Conservation (phyloP, 2,113 vertebrate genomes). For the Colius striatus region DNA sequence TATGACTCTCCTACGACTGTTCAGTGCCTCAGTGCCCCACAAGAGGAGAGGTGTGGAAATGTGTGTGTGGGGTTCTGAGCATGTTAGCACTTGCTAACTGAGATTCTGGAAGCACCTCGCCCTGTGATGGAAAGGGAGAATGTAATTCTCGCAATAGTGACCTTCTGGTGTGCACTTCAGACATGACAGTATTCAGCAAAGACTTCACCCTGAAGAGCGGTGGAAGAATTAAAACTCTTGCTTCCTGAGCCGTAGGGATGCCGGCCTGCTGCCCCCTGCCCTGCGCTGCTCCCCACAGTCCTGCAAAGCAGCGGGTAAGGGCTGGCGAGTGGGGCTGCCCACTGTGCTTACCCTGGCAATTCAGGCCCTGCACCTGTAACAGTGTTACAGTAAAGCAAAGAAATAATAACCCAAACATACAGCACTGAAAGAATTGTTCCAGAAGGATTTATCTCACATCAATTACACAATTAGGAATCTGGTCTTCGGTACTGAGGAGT, state of each 20-base stretch:
- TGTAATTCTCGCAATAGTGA: accelerated
- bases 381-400: not conserved
- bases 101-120: not conserved
- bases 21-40: not conserved
- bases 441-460: conserved; percentile 55
- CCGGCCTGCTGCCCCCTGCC: not conserved
- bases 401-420: not conserved
- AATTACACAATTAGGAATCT: conserved; percentile 54
- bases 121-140: not conserved
- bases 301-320: not conserved
- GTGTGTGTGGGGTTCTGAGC: not conserved
- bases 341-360: not conserved
- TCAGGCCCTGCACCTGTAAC: not conserved
- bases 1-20: not conserved
- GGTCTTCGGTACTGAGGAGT: not conserved
- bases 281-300: accelerated
- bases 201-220: accelerated
- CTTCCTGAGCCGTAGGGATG: not conserved
- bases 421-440: conserved; percentile 31
- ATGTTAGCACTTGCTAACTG: not conserved
- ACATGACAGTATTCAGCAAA: not conserved
- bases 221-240: not conserved
- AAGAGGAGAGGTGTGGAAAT: not conserved
- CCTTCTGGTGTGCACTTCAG: not conserved
- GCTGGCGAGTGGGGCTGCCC: not conserved